Evolutionary conservation across 1,140 invertebrate species (phyloP), one percentile per base, ranked within the genome.

Genomic region (Drosophila nasuta): DNA sequence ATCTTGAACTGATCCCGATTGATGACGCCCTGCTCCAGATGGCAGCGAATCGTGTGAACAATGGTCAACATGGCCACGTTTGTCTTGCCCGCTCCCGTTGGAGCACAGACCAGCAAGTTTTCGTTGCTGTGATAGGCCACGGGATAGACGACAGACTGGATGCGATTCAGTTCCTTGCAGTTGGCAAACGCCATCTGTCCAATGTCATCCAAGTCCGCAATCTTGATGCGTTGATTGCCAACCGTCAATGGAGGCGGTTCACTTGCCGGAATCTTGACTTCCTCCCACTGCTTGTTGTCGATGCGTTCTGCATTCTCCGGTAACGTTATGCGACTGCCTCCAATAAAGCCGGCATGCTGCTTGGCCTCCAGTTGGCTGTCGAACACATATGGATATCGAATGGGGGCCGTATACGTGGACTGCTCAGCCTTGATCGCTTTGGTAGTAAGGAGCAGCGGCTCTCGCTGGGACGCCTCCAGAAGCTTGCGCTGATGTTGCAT

Each of bases 1-100:
- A 99, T 98, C 95, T 99, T 99, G 93, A 99, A 99, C 82, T 98
- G 95, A 93, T 99, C 96, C 91, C 96, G 97, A 93, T 96, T 95
- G 64, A 99, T 96, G 3, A 97, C 93, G 60, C 95, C 95, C 72
- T 95, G 95, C 73, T 96, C 95, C 52, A 98, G 95, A 89, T 99
- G 96, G 69, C 97, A 95, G 76, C 96, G 96, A 8, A 99, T 95
- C 83, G 98, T 96, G 93, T 98, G 96, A 0, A 99, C 94, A 45
- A 99, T 96, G 5, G 97, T 95, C 13, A 99, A 93, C 94, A 99
- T 95, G 1, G 99, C 99, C 70, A 99, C 98, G 93, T 99, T 99
- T 0, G 99, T 99, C 94, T 99, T 99, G 57, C 98, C 98, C 3
- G 98, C 98, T 15, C 98, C 98, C 1, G 98, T 99, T 0, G 98